These are phyloP conservation scores for Helicoverpa zea DNA, from an alignment of 1,140 invertebrate genomes.

Conservation along the genomic window DNA sequence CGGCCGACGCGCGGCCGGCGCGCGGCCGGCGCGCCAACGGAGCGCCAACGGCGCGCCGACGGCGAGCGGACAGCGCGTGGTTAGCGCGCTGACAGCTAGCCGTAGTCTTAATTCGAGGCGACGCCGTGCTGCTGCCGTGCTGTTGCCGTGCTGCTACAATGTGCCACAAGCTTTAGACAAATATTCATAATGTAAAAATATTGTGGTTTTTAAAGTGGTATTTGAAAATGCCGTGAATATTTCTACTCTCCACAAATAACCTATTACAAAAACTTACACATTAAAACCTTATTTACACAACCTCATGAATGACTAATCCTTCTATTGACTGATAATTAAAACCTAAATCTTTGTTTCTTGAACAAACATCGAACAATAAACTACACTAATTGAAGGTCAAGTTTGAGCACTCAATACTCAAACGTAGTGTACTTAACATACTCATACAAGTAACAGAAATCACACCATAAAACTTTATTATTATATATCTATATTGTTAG, in stretches of 20 bases:
- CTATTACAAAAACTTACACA: background rate
- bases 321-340: background rate
- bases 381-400: conserved; percentile 36
- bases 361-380: conserved; percentile 22
- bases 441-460: conserved; percentile 5
- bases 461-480: conserved; percentile 18
- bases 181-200: too few species aligned
- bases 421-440: background rate
- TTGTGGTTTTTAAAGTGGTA: too few species aligned
- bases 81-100: too few species aligned
- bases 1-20: too few species aligned
- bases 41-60: too few species aligned
- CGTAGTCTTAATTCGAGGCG: too few species aligned
- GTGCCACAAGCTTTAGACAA: too few species aligned
- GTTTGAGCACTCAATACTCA: background rate
- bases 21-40: too few species aligned
- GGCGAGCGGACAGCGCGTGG: too few species aligned
- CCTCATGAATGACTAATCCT: conserved; percentile 13
- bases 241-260: background rate
- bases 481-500: conserved; percentile 9
- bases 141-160: too few species aligned
- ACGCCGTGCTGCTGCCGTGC: too few species aligned
- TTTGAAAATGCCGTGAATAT: background rate
- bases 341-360: conserved; percentile 3
- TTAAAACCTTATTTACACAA: background rate